phyloP scores from a whole-genome alignment of 2,888 invertebrate species.

The Saturnia japonica region DNA sequence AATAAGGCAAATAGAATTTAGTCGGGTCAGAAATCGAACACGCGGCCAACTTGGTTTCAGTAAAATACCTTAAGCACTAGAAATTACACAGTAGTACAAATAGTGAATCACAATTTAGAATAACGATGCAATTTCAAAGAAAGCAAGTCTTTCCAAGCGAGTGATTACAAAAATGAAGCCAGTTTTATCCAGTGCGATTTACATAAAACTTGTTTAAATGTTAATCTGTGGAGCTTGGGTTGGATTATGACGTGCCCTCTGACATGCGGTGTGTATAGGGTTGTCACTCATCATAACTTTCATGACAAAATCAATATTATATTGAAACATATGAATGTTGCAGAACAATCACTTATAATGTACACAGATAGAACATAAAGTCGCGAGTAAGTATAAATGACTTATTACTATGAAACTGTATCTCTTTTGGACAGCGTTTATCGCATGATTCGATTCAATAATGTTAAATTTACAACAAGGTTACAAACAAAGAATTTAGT shows the following conservation, averaged over 20 bases:
- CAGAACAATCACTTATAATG: too few species aligned
- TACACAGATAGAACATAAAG: neutral
- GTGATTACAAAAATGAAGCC: constrained; percentile 61
- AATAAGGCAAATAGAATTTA: too few species aligned
- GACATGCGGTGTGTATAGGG: constrained; percentile 43
- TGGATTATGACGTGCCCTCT: constrained; percentile 70
- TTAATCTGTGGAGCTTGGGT: constrained; percentile 69
- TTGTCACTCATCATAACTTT: constrained; percentile 13
- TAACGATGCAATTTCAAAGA: constrained; percentile 48
- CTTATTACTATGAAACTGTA: too few species aligned
- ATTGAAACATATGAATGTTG: neutral
- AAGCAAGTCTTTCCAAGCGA: constrained; percentile 40
- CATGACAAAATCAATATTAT: neutral
- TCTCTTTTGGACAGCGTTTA: too few species aligned
- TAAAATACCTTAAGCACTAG: neutral
- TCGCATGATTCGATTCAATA: too few species aligned
- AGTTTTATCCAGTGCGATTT: constrained; percentile 62
- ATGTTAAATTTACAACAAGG: too few species aligned
- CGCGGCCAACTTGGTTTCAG: too few species aligned
- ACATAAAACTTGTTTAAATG: constrained; percentile 81
- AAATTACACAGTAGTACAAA: constrained; percentile 26
- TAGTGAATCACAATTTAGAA: constrained; percentile 33
- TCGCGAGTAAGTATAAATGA: too few species aligned
- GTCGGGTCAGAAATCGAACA: too few species aligned
- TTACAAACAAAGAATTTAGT: too few species aligned